Conservation (phyloP, 1,140 invertebrate species). For the Drosophila ohnishii region DNA sequence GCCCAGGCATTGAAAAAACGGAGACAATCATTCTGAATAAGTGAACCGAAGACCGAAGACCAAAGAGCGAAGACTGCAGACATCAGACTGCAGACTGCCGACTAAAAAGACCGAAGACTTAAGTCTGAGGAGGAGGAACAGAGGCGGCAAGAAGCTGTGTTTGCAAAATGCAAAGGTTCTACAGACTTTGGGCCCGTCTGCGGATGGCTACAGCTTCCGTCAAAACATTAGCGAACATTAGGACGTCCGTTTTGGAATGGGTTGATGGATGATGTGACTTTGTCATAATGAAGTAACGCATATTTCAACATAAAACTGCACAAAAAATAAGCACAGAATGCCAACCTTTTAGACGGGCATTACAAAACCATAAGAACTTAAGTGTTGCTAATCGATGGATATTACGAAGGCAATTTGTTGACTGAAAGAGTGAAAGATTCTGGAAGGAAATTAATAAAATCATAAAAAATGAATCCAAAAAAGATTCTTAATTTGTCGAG, state of each 20-base stretch:
- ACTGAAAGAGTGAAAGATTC: not conserved
- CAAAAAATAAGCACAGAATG: conserved; percentile 1
- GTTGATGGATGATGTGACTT: conserved; percentile 23
- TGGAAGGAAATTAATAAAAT: not conserved
- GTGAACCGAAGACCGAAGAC: conserved; percentile 58
- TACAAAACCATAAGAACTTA: conserved; percentile 1
- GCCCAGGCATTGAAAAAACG: conserved; percentile 51
- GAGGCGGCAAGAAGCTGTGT: conserved; percentile 25
- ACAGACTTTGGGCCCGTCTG: conserved; percentile 5
- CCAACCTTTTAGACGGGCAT: conserved; percentile 8
- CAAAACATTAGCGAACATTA: conserved; percentile 62
- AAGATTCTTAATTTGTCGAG: no score
- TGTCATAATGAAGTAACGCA: conserved; percentile 25
- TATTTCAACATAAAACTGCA: conserved; percentile 10
- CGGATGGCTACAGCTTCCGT: conserved; percentile 51
- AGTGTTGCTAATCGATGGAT: conserved; percentile 18
- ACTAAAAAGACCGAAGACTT: conserved; percentile 18
- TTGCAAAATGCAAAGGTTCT: conserved; percentile 42
- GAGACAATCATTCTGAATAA: conserved; percentile 73
- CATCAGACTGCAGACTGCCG: conserved; percentile 14
- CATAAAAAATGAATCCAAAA: no score
- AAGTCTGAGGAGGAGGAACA: conserved; percentile 19
- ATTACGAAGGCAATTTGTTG: conserved; percentile 11
- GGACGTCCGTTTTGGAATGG: conserved; percentile 46
- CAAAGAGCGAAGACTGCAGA: conserved; percentile 20